phyloP scores from a whole-genome alignment of 1,140 invertebrate genomes.

The Heliconius hewitsoni region DNA sequence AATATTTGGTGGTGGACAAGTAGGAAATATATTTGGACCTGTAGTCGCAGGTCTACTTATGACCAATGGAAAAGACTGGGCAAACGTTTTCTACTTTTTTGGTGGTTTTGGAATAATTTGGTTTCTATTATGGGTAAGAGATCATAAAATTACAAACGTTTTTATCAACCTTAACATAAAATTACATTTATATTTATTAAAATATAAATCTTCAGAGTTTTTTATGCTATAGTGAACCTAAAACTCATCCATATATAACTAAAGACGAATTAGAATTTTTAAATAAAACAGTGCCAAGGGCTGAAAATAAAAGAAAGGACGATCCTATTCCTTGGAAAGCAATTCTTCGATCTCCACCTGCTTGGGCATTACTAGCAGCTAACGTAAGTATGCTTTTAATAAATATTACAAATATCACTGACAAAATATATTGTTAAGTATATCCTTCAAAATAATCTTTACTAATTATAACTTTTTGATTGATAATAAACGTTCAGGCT shows the following conservation, averaged over 20 bases:
- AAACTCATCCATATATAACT: constrained; percentile 90
- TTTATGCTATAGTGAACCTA: constrained; percentile 88
- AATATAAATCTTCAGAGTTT: constrained; percentile 69
- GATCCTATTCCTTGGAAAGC: constrained; percentile 86
- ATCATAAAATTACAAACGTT: background rate
- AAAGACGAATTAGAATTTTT: constrained; percentile 89
- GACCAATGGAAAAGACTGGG: constrained; percentile 85
- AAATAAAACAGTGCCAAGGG: constrained; percentile 79
- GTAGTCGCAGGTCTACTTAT: constrained; percentile 86
- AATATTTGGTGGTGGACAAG: constrained; percentile 86
- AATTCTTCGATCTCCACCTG: constrained; percentile 87
- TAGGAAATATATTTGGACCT: constrained; percentile 89
- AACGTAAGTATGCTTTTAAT: constrained; percentile 48
- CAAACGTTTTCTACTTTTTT: constrained; percentile 91
- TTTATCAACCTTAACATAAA: background rate
- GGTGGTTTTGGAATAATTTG: constrained; percentile 87
- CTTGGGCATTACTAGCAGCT: constrained; percentile 88
- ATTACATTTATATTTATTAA: background rate
- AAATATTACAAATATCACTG: too few species aligned
- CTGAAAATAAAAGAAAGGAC: constrained; percentile 71
- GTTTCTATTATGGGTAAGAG: constrained; percentile 86
- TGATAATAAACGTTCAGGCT: too few species aligned
- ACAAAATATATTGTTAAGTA: too few species aligned
- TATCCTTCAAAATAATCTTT: too few species aligned
- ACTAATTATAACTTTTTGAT: too few species aligned